Conservation (phyloP, 2,113 vertebrate genomes). For the Mobula hypostoma region DNA sequence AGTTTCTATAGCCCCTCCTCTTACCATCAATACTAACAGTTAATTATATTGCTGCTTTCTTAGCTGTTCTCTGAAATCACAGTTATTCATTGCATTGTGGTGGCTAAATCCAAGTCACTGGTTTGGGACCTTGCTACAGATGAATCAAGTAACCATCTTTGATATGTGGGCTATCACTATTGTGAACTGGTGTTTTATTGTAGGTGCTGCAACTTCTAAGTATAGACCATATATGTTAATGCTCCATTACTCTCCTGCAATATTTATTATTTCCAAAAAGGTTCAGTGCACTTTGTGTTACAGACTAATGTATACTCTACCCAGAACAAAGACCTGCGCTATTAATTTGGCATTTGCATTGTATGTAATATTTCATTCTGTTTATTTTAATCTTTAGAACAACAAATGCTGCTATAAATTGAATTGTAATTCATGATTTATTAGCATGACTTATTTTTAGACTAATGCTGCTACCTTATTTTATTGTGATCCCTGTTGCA, state of each 20-base stretch:
- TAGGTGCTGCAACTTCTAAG: not conserved
- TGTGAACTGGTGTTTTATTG: not conserved
- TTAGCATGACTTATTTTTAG: not conserved
- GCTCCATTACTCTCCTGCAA: not conserved
- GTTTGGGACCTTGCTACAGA: not conserved
- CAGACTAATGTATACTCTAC: not conserved
- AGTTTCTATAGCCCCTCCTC: not conserved
- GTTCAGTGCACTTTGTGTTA: not conserved
- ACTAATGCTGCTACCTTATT: not conserved
- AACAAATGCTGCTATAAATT: not conserved
- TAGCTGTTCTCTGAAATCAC: not conserved
- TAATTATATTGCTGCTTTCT: not conserved
- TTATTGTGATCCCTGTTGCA: not conserved
- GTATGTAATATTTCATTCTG: not conserved
- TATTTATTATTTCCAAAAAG: not conserved
- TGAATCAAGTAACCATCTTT: not conserved
- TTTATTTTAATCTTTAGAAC: not conserved
- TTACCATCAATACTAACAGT: not conserved
- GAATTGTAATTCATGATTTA: too few species aligned
- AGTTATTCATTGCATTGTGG: not conserved
- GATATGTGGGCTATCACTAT: not conserved
- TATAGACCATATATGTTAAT: not conserved
- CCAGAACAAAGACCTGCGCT: not conserved
- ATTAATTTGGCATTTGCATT: not conserved
- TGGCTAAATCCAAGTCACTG: not conserved